Conservation (phyloP, 2,888 invertebrate species). For the Drosophila borborema region DNA sequence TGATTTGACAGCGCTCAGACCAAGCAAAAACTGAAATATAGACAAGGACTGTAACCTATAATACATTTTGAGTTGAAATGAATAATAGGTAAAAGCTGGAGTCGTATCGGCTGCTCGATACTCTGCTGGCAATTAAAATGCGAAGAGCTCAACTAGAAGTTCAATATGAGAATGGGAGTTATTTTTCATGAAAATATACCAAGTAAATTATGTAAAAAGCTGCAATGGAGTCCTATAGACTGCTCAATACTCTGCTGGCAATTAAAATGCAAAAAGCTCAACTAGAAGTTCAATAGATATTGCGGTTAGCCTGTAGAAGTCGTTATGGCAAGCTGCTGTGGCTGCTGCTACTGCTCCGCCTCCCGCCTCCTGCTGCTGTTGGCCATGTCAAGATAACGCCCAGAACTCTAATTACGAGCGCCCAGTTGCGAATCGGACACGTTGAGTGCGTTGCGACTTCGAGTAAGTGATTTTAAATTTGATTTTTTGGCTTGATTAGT, state of each 20-base stretch:
- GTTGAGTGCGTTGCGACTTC: not conserved
- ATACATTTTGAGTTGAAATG: too few species aligned
- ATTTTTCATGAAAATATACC: too few species aligned
- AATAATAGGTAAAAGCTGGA: too few species aligned
- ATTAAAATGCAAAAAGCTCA: not conserved
- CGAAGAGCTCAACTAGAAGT: not conserved
- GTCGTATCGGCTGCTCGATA: not conserved
- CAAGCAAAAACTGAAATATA: not conserved
- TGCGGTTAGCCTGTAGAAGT: not conserved
- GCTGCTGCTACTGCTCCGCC: not conserved
- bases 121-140: not conserved
- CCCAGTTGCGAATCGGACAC: not conserved
- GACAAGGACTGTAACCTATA: too few species aligned
- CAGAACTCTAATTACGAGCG: not conserved
- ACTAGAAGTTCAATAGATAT: not conserved
- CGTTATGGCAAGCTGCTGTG: not conserved
- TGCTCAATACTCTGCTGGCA: too few species aligned
- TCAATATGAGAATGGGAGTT: too few species aligned
- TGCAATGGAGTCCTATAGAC: too few species aligned
- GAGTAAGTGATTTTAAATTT: conserved; percentile 37
- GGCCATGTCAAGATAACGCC: conserved; percentile 1
- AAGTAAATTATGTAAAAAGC: too few species aligned
- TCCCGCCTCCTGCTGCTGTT: not conserved
- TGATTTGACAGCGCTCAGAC: not conserved
- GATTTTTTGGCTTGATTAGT: conserved; percentile 38